Evolutionary conservation across 1,140 invertebrate genomes (phyloP).

Genomic region (Bursaphelenchus mucronatus): DNA sequence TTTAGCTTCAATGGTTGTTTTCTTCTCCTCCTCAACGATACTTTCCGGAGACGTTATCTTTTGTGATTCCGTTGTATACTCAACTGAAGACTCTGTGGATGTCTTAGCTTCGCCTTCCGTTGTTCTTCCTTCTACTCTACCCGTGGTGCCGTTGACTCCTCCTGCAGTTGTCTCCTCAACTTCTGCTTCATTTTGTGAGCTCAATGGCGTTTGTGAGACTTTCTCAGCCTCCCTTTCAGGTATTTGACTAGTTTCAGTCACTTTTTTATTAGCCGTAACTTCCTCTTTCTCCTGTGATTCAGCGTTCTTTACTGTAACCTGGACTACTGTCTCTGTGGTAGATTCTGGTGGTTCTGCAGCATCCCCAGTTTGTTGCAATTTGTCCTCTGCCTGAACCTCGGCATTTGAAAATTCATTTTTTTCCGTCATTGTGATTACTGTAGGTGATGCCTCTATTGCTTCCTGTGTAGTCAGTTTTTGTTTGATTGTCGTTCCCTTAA

Average conservation of each 20-base stretch:
- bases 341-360: too few relatives aligned
- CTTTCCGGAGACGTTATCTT: neutral
- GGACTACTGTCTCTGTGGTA: neutral
- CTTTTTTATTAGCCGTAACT: too few relatives aligned
- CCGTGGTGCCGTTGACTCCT: neutral
- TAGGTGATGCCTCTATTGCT: constrained; percentile 2
- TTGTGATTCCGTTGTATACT: neutral
- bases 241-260: neutral
- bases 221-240: constrained; percentile 5
- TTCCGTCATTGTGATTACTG: neutral
- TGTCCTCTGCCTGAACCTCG: too few relatives aligned
- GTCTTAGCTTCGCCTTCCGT: constrained; percentile 14
- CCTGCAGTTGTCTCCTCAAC: neutral
- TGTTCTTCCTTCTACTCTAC: neutral
- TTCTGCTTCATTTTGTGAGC: neutral
- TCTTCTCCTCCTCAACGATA: constrained; percentile 1
- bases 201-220: neutral
- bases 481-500: neutral
- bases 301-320: neutral
- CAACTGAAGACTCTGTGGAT: neutral
- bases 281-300: neutral
- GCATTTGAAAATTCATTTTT: too few relatives aligned
- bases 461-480: neutral
- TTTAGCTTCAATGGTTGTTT: constrained; percentile 18
- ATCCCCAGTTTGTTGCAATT: too few relatives aligned